These are phyloP conservation scores for Augiades crinisus DNA, from an alignment of 2,888 invertebrate genomes.

Conservation along the genomic window DNA sequence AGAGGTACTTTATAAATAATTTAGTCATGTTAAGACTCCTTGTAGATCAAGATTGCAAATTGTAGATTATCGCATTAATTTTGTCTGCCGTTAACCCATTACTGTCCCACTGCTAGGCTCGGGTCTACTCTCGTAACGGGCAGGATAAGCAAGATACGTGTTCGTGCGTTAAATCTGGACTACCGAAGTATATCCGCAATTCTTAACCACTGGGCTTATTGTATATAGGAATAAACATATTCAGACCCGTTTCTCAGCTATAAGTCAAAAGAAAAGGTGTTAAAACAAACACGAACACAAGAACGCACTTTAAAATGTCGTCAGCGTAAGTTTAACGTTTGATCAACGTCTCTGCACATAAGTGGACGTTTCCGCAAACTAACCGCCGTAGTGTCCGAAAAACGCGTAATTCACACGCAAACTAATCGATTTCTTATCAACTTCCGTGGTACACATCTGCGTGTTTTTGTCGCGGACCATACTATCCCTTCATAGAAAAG, in stretches of 20 bases:
- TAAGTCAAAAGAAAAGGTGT: background rate
- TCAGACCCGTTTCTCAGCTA: background rate
- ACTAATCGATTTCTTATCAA: slow-evolving; percentile 56
- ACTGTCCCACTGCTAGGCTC: too few species aligned
- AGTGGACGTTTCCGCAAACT: slow-evolving; percentile 40
- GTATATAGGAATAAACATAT: too few species aligned
- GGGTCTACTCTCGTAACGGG: too few species aligned
- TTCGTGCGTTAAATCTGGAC: too few species aligned
- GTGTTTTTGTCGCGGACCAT: slow-evolving; percentile 64
- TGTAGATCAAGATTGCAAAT: too few species aligned
- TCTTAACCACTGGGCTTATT: too few species aligned
- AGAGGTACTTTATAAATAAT: too few species aligned
- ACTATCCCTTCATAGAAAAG: slow-evolving; percentile 80
- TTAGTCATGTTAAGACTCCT: too few species aligned
- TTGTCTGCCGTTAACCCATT: too few species aligned
- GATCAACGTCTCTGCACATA: slow-evolving; percentile 27
- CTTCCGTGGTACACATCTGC: slow-evolving; percentile 66
- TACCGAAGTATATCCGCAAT: too few species aligned
- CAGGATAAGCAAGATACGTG: too few species aligned
- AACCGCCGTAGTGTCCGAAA: slow-evolving; percentile 38
- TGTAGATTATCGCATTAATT: too few species aligned
- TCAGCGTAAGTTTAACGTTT: background rate
- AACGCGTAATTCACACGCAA: slow-evolving; percentile 41
- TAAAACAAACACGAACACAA: background rate
- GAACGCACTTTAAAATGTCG: background rate